phyloP scores from a whole-genome alignment of 1,140 invertebrate species.

The roundworm (Caenorhabditis elegans) region WBcel235 BX284603.4:6266501-6267000 shows the following conservation, averaged over 20 bases:
- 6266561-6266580: neutral
- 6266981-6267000: neutral
- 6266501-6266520: neutral
- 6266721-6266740: conserved; percentile 28
- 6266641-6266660: neutral
- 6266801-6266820: neutral
- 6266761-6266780: neutral
- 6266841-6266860: neutral
- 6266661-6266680: neutral
- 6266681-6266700: neutral
- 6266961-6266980: neutral
- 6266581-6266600: neutral
- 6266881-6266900: too few relatives aligned
- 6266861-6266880: neutral
- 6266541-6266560: neutral
- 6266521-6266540: neutral
- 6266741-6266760: neutral
- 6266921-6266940: neutral
- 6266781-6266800: neutral
- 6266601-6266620: neutral
- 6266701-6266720: too few relatives aligned
- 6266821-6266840: neutral
- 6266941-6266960: neutral
- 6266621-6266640: neutral
- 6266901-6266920: neutral